Conservation (phyloP, 2,797 vertebrate genomes). For the Gobio occitaniae region DNA sequence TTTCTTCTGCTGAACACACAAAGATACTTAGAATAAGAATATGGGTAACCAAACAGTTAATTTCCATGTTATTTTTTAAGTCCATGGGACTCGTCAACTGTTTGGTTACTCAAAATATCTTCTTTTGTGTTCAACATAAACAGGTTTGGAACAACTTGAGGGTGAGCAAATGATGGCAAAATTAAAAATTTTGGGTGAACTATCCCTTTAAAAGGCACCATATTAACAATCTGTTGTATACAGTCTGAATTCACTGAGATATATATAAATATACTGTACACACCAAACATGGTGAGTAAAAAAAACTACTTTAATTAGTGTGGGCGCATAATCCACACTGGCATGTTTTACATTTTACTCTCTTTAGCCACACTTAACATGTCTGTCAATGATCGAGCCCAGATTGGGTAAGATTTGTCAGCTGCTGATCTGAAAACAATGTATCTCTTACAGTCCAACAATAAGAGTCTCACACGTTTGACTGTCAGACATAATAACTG, state of each 20-base stretch:
- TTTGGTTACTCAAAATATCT: neutral
- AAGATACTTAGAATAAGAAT: no score
- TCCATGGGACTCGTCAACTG: no score
- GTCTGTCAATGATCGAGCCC: neutral
- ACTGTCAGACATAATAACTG: constrained; percentile 6
- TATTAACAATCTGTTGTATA: neutral
- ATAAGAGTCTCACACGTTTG: neutral
- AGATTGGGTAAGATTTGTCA: neutral
- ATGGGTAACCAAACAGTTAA: no score
- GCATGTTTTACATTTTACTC: neutral
- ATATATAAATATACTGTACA: neutral
- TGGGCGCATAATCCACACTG: neutral
- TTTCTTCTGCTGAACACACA: no score
- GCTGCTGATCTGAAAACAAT: constrained; percentile 11
- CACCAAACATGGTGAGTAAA: no score
- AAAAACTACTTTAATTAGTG: neutral
- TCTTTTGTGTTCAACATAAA: neutral
- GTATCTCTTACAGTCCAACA: neutral
- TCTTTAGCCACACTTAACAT: neutral
- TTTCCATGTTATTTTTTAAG: no score
- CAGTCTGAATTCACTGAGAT: neutral
- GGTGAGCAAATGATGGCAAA: neutral
- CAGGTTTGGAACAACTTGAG: neutral
- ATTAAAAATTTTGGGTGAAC: neutral
- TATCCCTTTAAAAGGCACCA: neutral